Percentiles rank a stretch among this genome's conserved stretches.
phyloP scores from a whole-genome alignment of 2,113 vertebrate genomes.

The Hirundichthys speculiger region DNA sequence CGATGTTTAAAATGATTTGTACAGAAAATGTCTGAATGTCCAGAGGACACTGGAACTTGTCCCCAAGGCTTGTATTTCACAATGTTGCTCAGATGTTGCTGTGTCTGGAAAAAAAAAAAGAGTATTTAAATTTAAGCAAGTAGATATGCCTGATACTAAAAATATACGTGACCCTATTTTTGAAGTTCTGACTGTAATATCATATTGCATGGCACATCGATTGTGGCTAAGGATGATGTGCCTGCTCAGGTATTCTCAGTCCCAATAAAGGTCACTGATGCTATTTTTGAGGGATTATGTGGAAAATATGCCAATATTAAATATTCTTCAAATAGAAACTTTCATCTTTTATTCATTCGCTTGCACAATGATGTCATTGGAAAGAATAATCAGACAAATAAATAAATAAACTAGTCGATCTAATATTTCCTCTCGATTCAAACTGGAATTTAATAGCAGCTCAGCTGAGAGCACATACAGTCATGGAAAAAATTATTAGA shows the following conservation, averaged over 20 bases:
- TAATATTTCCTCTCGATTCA: too few species aligned
- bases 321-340: conserved; percentile 63
- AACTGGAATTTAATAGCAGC: too few species aligned
- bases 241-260: conserved; percentile 74
- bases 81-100: conserved; percentile 60
- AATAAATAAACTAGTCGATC: too few species aligned
- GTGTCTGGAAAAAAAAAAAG: conserved; percentile 45
- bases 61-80: conserved; percentile 46
- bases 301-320: conserved; percentile 66
- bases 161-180: conserved; percentile 79
- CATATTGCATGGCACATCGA: conserved; percentile 79
- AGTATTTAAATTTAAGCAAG: conserved; percentile 58
- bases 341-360: conserved; percentile 74
- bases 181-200: conserved; percentile 70
- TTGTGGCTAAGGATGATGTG: conserved; percentile 69
- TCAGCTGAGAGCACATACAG: too few species aligned
- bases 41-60: conserved; percentile 4
- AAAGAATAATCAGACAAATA: too few species aligned
- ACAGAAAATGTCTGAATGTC: too few species aligned
- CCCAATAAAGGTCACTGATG: conserved; percentile 65
- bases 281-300: conserved; percentile 79
- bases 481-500: too few species aligned
- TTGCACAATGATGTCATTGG: conserved; percentile 30
- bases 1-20: too few species aligned
- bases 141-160: conserved; percentile 72